phyloP scores from a whole-genome alignment of 2,797 vertebrate genomes.

The Anolis apletophallus region DNA sequence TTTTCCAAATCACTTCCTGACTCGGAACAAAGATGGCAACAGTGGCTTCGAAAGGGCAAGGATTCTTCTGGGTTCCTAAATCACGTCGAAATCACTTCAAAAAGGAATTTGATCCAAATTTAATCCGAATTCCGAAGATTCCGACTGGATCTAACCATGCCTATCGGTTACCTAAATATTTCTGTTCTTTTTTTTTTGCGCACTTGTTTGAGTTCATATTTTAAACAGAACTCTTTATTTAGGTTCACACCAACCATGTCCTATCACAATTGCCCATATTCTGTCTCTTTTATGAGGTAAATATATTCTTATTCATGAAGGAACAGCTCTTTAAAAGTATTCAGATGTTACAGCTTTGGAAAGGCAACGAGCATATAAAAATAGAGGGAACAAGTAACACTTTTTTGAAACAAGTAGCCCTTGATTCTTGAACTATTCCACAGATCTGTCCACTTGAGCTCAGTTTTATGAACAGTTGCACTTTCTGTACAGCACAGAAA shows the following conservation, averaged over 20 bases:
- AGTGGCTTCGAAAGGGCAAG: too few relatives aligned
- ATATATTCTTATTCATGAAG: not conserved
- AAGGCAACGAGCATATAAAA: not conserved
- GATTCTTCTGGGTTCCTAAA: too few relatives aligned
- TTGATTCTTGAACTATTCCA: not conserved
- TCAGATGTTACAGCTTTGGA: not conserved
- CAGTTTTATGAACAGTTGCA: not conserved
- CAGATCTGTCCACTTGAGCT: not conserved
- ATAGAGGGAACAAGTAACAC: not conserved
- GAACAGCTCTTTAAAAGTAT: not conserved
- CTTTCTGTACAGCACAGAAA: not conserved
- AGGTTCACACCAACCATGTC: not conserved
- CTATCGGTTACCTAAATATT: not conserved
- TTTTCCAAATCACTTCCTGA: too few relatives aligned
- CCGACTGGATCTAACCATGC: too few relatives aligned
- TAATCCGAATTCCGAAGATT: too few relatives aligned
- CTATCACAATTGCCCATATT: not conserved
- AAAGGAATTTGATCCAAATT: too few relatives aligned
- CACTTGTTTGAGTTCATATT: not conserved
- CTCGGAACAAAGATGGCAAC: too few relatives aligned
- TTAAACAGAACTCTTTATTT: not conserved
- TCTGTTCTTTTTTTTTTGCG: not conserved
- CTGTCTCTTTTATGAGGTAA: not conserved
- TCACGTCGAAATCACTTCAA: too few relatives aligned
- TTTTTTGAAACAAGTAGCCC: not conserved